Evolutionary conservation across 2,113 vertebrate species (phyloP).

Genomic region (Rutilus rutilus): DNA sequence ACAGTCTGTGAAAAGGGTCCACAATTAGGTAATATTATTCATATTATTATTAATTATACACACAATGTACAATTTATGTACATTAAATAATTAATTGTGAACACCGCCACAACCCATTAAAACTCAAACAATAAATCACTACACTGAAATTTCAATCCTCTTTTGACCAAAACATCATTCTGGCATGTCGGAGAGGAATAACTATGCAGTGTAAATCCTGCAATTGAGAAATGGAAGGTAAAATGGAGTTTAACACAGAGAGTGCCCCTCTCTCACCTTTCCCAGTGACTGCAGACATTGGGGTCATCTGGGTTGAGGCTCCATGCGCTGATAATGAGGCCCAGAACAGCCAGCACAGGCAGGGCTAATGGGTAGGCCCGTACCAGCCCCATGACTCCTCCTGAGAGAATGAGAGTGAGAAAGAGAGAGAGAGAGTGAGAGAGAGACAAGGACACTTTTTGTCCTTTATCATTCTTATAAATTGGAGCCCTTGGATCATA

Average conservation of each 20-base stretch:
- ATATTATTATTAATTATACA: background rate
- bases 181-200: constrained; percentile 11
- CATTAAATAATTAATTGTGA: background rate
- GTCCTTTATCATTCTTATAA: constrained; percentile 36
- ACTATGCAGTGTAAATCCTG: constrained; percentile 14
- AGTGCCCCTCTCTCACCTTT: constrained; percentile 82
- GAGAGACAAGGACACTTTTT: constrained; percentile 5
- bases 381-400: constrained; percentile 77
- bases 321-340: constrained; percentile 71
- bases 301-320: constrained; percentile 95
- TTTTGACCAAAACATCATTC: constrained; percentile 23
- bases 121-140: constrained; percentile 7
- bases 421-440: constrained; percentile 12
- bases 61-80: background rate
- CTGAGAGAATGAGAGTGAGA: constrained; percentile 56
- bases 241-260: constrained; percentile 28
- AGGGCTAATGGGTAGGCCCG: constrained; percentile 64
- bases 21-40: background rate
- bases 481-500: constrained; percentile 18
- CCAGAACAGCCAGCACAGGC: constrained; percentile 69
- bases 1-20: too few relatives aligned
- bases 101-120: background rate
- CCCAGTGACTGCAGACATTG: constrained; percentile 99
- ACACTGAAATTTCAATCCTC: background rate
- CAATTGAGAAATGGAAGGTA: constrained; percentile 45